These are phyloP conservation scores for Pocillopora damicornis DNA, from an alignment of 64 coral and sea anemone species.

Conservation along the genomic window DNA sequence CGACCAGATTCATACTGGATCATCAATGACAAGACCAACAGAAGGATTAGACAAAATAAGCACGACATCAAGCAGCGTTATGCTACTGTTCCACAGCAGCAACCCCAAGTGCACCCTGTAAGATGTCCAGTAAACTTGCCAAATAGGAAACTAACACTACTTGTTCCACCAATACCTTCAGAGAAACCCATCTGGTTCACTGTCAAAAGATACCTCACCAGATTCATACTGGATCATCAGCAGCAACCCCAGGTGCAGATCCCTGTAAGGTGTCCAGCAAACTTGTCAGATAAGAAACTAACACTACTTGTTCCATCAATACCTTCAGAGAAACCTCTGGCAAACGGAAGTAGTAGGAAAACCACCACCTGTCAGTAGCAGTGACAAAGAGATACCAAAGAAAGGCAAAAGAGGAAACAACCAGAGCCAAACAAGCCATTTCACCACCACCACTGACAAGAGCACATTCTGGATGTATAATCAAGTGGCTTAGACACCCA, in stretches of 20 bases:
- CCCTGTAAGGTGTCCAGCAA: conserved; percentile 27
- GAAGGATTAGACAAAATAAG: conserved; percentile 36
- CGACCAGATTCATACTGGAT: background rate
- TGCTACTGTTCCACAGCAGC: conserved; percentile 15
- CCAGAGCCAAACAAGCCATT: background rate
- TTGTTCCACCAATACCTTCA: background rate
- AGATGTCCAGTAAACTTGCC: conserved; percentile 16
- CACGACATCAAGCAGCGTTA: conserved; percentile 50
- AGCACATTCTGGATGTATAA: conserved; percentile 19
- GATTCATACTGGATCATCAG: too few species aligned
- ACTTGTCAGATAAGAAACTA: background rate
- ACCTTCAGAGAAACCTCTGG: background rate
- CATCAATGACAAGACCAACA: conserved; percentile 32
- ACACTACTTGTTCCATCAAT: background rate
- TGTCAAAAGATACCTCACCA: too few species aligned
- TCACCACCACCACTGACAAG: conserved; percentile 30
- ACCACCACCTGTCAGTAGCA: background rate
- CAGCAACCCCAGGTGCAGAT: background rate
- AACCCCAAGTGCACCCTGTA: conserved; percentile 1
- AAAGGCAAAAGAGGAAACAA: background rate
- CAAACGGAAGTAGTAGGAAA: background rate
- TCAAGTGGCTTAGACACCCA: conserved; percentile 31
- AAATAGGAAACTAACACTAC: background rate
- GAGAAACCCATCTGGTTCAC: background rate
- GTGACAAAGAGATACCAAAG: background rate